phyloP scores from a whole-genome alignment of 2,888 invertebrate genomes.

The Amblyteles armatorius region DNA sequence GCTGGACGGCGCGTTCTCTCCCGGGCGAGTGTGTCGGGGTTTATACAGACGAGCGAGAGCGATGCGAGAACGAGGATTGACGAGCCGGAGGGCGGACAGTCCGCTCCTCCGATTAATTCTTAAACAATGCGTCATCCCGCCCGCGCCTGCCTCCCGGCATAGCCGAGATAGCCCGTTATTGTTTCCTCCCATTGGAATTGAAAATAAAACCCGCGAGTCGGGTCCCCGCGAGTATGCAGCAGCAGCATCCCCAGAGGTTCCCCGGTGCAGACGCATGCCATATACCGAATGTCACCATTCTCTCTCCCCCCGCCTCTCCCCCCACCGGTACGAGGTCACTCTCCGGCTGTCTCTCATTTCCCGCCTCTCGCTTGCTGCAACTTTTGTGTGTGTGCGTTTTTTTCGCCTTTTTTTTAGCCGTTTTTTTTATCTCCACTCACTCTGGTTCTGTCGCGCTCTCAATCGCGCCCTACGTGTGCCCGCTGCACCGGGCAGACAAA shows the following conservation, averaged over 20 bases:
- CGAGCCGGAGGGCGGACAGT: conserved; percentile 56
- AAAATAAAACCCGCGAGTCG: conserved; percentile 78
- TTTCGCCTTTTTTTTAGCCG: conserved; percentile 15
- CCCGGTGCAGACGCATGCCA: conserved; percentile 52
- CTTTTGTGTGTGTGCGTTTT: conserved; percentile 53
- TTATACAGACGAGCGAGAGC: conserved; percentile 28
- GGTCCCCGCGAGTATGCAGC: conserved; percentile 7
- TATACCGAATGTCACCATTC: conserved; percentile 55
- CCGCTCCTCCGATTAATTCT: conserved; percentile 78
- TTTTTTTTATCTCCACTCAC: conserved; percentile 24
- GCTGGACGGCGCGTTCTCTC: conserved; percentile 26
- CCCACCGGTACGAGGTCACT: conserved; percentile 32
- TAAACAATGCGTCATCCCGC: conserved; percentile 79
- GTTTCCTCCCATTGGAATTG: conserved; percentile 76
- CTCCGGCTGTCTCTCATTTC: conserved; percentile 71
- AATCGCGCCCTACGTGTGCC: conserved; percentile 72
- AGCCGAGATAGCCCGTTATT: conserved; percentile 73
- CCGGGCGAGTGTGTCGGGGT: conserved; percentile 27
- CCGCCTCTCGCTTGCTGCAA: conserved; percentile 68
- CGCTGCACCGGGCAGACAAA: conserved; percentile 56
- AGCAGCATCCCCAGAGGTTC: conserved; percentile 18
- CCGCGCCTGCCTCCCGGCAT: conserved; percentile 66
- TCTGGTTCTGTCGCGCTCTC: conserved; percentile 74
- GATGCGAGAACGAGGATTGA: conserved; percentile 51
- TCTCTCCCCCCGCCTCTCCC: conserved; percentile 31